Conservation (phyloP, 2,888 invertebrate genomes). For the Cremastobaeus sp. region DNA sequence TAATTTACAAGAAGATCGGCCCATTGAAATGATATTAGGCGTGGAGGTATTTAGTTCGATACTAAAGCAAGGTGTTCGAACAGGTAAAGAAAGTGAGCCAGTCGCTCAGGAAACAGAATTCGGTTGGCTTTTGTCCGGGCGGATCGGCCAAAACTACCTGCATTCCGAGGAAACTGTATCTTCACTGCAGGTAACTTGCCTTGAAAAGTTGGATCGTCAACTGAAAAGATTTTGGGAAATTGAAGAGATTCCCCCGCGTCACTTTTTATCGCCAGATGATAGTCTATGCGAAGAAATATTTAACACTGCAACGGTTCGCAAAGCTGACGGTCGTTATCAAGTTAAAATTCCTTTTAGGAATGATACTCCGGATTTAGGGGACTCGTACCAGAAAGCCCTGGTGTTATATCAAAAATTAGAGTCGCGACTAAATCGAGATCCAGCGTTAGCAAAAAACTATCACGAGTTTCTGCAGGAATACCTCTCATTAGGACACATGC, state of each 20-base stretch:
- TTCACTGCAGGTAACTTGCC: too few species aligned
- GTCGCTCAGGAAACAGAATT: constrained; percentile 17
- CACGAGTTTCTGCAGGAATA: constrained; percentile 15
- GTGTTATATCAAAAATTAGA: constrained; percentile 9
- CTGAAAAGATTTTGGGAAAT: constrained; percentile 5
- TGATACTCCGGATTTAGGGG: background rate
- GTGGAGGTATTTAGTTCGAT: constrained; percentile 9
- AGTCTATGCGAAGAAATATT: constrained; percentile 7
- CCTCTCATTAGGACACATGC: constrained; percentile 18
- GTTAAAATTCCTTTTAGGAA: too few species aligned
- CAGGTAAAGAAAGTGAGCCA: constrained; percentile 9
- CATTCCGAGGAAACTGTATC: background rate
- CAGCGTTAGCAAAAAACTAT: background rate
- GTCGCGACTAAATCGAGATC: background rate
- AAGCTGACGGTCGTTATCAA: too few species aligned
- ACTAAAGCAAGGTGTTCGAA: background rate
- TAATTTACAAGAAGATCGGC: background rate
- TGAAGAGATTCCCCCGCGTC: constrained; percentile 12
- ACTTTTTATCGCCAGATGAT: too few species aligned
- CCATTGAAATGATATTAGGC: constrained; percentile 5
- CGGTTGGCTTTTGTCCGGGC: constrained; percentile 15
- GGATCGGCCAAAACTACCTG: background rate
- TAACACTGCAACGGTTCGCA: background rate
- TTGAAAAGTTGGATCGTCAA: background rate
- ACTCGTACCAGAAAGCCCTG: background rate